These are phyloP conservation scores for Ibycter americanus DNA, from an alignment of 2,797 vertebrate species.

Conservation along the genomic window DNA sequence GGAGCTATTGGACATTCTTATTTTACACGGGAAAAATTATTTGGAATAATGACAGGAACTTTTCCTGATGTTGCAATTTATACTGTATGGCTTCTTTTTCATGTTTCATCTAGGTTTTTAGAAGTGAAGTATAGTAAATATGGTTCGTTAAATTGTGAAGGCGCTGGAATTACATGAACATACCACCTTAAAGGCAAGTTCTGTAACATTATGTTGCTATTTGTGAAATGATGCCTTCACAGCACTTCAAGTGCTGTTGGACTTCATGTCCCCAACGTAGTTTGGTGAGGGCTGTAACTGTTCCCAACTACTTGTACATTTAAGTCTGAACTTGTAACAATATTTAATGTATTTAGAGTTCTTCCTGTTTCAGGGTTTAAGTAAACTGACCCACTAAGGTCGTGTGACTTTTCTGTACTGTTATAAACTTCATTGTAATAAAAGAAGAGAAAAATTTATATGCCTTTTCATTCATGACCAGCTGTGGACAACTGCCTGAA, in stretches of 20 bases:
- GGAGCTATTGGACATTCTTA: constrained; percentile 89
- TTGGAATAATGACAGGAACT: constrained; percentile 82
- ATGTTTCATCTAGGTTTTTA: constrained; percentile 99
- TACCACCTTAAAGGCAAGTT: constrained; percentile 97
- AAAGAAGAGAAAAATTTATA: constrained; percentile 91
- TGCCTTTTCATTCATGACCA: constrained; percentile 93
- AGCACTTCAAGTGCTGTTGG: constrained; percentile 97
- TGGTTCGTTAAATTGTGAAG: constrained; percentile 98
- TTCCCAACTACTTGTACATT: constrained; percentile 83
- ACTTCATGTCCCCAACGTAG: constrained; percentile 95
- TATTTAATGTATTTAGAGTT: constrained; percentile 87
- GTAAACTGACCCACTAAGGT: constrained; percentile 84
- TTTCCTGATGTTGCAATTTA: constrained; percentile 90
- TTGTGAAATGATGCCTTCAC: constrained; percentile 91
- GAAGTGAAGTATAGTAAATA: constrained; percentile 99
- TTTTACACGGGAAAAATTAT: constrained; percentile 86
- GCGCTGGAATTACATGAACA: constrained; percentile 96
- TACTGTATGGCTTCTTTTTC: constrained; percentile 93
- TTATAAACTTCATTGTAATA: constrained; percentile 96
- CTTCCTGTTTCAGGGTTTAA: constrained; percentile 88
- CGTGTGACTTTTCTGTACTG: constrained; percentile 93
- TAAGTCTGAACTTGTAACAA: constrained; percentile 80
- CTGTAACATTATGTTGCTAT: constrained; percentile 88
- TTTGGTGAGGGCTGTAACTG: constrained; percentile 97
- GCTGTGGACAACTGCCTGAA: constrained; percentile 84